Evolutionary conservation across 2,113 vertebrate genomes (phyloP), one percentile per base, ranked within the genome.

Genomic region (Ciconia maguari): DNA sequence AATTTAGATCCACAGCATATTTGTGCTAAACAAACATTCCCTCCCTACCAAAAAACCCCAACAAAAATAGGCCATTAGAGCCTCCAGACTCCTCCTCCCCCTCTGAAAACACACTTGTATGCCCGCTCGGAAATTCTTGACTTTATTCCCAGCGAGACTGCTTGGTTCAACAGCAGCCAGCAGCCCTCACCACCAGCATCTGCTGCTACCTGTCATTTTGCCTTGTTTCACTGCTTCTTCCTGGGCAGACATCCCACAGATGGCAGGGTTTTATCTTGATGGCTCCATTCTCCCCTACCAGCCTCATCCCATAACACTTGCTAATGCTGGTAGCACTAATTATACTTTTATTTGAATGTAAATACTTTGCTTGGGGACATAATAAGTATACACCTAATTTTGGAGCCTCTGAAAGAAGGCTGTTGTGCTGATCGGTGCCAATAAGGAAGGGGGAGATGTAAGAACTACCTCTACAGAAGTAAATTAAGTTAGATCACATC

Each of bases 331-430:
- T 95, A 86, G 55, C n/a, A 48, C 85, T 94, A 94, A 95, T 81
- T 95, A 57, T 20, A 38, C 44, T 87, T 92, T 69, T 92, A 86
- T 95, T 77, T 88, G 70, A 95, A 88, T 7, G 24, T 13, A 85
- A 92, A 93, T 83, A 66, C 38, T 93, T 92, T 64, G 71, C 92
- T 44, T 86, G 85, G 68, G 76, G 82, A 93, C 60, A 92, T 92
- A 93, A 44, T 71, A 91, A 90, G 24, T 32, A 30, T 36, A 32
- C 82, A 93, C 64, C 89, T 90, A 82, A 80, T 51, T 94, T 52
- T 83, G 84, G 68, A 95, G n/a, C 60, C 60, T 91, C 42, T 48
- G 38, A 71, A 93, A 70, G 82, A 48, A 66, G 30, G 49, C 21
- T 85, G 48, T 76, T 80, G 54, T 57, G 29, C 57, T 66, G 62